These are phyloP conservation scores for Pyrocephalus nanus DNA, from an alignment of 2,797 vertebrate genomes.

Conservation along the genomic window DNA sequence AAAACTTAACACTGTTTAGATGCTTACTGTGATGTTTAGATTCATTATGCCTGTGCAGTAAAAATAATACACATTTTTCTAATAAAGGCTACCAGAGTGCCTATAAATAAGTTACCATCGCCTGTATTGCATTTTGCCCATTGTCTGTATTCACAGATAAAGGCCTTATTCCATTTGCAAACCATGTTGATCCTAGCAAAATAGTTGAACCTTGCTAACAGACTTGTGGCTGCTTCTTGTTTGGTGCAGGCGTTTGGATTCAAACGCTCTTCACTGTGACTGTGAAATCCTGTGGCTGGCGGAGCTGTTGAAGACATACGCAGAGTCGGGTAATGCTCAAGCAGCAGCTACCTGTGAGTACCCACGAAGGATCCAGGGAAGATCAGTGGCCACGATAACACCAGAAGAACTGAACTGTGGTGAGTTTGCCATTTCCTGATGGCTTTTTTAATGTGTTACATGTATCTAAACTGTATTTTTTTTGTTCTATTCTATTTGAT, in stretches of 20 bases:
- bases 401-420: constrained; percentile 95
- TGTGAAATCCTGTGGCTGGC: constrained; percentile 97
- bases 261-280: constrained; percentile 93
- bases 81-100: neutral
- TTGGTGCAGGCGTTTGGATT: constrained; percentile 88
- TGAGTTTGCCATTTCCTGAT: constrained; percentile 63
- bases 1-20: neutral
- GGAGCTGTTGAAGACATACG: constrained; percentile 90
- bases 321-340: constrained; percentile 92
- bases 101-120: neutral
- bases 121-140: neutral
- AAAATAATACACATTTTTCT: neutral
- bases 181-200: neutral
- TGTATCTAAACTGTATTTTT: neutral
- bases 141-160: neutral
- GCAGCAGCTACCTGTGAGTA: constrained; percentile 95
- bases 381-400: constrained; percentile 93
- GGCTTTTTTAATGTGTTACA: neutral
- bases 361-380: constrained; percentile 89
- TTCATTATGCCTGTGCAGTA: neutral
- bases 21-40: neutral
- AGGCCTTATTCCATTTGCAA: neutral
- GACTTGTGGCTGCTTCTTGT: neutral
- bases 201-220: neutral
- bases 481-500: neutral